Conservation (phyloP, 2,888 invertebrate genomes). For the Ethmia dodecea region DNA sequence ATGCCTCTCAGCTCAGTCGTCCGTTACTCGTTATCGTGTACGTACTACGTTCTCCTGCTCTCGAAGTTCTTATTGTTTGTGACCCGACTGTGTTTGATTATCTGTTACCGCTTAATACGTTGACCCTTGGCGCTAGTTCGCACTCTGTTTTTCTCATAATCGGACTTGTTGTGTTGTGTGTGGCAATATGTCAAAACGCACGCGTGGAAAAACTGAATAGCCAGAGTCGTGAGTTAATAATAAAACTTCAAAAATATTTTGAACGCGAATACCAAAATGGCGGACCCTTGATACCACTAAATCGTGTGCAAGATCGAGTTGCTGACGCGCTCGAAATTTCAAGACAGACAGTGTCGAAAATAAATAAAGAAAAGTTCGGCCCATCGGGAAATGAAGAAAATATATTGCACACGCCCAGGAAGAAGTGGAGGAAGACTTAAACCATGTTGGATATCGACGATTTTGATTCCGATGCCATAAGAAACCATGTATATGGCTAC, state of each 20-base stretch:
- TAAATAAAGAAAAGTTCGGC: constrained; percentile 16
- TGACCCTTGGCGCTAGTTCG: neutral
- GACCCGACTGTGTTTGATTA: neutral
- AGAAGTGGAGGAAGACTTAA: constrained; percentile 3
- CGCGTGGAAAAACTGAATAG: constrained; percentile 5
- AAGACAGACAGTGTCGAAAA: constrained; percentile 10
- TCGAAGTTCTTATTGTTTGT: neutral
- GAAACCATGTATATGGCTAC: constrained; percentile 13
- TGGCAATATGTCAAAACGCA: neutral
- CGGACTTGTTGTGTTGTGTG: neutral
- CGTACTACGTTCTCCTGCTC: neutral
- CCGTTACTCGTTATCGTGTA: neutral
- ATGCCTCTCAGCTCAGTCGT: no score
- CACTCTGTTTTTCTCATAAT: neutral
- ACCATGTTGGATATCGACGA: constrained; percentile 5
- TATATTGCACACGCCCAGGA: constrained; percentile 13
- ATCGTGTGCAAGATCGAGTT: constrained; percentile 7
- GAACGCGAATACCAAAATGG: constrained; percentile 8
- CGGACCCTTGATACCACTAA: constrained; percentile 11
- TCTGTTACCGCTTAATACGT: neutral
- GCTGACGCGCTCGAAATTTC: constrained; percentile 10
- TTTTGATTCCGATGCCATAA: constrained; percentile 12
- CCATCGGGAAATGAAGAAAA: constrained; percentile 11
- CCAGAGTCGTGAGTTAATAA: constrained; percentile 6
- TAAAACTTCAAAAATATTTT: constrained; percentile 7